A percentile compares a stretch with the other conserved stretches of the same genome.
These are phyloP conservation scores for Lophius americanus DNA, from an alignment of 2,797 vertebrate species.

Conservation along the genomic window DNA sequence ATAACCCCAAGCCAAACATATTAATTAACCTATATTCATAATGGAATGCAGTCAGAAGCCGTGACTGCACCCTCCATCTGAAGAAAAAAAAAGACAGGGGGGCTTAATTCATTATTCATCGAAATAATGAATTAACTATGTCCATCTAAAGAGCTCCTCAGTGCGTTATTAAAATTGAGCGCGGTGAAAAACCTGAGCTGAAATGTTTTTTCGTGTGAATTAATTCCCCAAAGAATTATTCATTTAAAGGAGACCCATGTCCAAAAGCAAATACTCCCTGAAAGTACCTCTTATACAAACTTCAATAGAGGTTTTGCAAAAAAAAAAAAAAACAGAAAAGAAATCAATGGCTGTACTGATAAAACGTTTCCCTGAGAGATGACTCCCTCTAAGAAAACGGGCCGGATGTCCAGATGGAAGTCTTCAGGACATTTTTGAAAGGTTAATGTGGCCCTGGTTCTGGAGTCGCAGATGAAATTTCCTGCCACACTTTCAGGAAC, in stretches of 20 bases:
- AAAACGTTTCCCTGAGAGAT: neutral
- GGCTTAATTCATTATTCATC: too few species aligned
- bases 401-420: neutral
- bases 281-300: neutral
- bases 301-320: neutral
- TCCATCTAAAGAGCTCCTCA: constrained; percentile 9
- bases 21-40: neutral
- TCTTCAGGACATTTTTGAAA: neutral
- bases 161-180: constrained; percentile 31
- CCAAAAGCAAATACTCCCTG: constrained; percentile 8
- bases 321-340: neutral
- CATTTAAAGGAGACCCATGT: neutral
- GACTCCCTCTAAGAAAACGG: neutral
- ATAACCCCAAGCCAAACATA: too few species aligned
- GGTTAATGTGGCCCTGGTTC: too few species aligned
- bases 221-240: too few species aligned
- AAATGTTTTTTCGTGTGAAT: constrained; percentile 9
- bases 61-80: neutral
- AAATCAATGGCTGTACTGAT: neutral
- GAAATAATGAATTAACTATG: constrained; percentile 19
- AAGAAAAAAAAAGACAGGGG: constrained; percentile 10
- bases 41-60: neutral
- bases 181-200: constrained; percentile 12
- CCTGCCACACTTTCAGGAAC: too few species aligned
- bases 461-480: too few species aligned